Evolutionary conservation across 2,113 vertebrate genomes (phyloP), one percentile per base, ranked within the genome.

Genomic region (Craseonycteris thonglongyai): DNA sequence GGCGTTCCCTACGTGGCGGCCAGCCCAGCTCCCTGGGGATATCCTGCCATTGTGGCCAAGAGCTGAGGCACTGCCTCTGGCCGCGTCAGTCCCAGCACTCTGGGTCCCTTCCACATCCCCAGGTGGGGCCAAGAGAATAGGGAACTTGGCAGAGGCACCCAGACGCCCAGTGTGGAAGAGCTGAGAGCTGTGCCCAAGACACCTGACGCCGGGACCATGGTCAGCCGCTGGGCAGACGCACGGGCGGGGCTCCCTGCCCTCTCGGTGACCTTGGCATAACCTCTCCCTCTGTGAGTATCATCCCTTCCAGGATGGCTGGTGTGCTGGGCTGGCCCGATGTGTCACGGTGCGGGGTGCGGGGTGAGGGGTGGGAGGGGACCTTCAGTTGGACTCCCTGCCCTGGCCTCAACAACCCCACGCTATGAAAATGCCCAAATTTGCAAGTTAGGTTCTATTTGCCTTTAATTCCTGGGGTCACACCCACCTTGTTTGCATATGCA

Each of bases 21-120:
- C 83, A 66, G 96, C 94, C 96, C 95, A 93, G 49, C 90, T 97
- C 96, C 92, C 96, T 63, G 92, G 97, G 96, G 97, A 97, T 94
- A 97, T 95, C 96, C 97, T 97, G 96, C 68, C 96, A 88, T 76
- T 94, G 84, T 97, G 96, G 93, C 96, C 82, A 92, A 90, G 71
- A 28, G 97, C 96, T 92, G 59, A n/a, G 71, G 71, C 47, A 6
- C 33, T 79, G 78, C 16, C 2, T 66, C 90, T 76, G 91, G 87
- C 91, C 97, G 88, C 94, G 71, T 76, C 66, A 85, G 79, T 75
- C 33, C 54, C 47, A 61, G 47, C 7, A 26, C 63, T 82, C 93
- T 91, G 95, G 75, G 90, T 80, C 59, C 69, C 61, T 96, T 89
- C 95, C 95, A 92, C 69, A 15, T 89, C 75, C 63, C 69, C 87